Evolutionary conservation across 2,797 vertebrate species (phyloP).

Genomic region (Poeciliopsis gracilis): DNA sequence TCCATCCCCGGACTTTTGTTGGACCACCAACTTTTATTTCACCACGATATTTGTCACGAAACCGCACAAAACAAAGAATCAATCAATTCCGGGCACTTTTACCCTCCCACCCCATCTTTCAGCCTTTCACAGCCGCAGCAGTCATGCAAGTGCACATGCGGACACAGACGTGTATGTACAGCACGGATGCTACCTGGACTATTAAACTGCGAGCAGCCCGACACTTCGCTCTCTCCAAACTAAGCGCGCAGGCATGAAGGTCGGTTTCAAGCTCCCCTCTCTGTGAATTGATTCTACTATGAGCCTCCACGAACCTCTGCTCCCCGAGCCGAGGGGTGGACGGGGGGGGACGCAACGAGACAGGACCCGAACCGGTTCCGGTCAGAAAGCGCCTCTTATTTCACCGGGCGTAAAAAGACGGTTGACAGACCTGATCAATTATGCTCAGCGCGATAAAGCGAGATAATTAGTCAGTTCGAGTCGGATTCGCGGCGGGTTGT

Average conservation of each 20-base stretch:
- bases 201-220: conserved; percentile 81
- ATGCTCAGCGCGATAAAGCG: not conserved
- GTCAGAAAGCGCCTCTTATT: not conserved
- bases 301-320: conserved; percentile 78
- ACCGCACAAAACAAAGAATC: conserved; percentile 50
- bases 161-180: conserved; percentile 74
- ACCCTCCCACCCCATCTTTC: not conserved
- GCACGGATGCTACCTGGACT: conserved; percentile 83
- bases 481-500: not conserved
- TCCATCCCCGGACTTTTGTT: conserved; percentile 39
- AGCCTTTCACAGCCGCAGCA: conserved; percentile 43
- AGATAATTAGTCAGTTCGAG: accelerated
- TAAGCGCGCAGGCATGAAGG: conserved; percentile 73
- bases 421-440: accelerated
- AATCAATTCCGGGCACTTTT: conserved; percentile 55
- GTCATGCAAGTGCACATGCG: conserved; percentile 67
- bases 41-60: conserved; percentile 55
- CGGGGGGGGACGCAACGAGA: conserved; percentile 32
- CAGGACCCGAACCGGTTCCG: not conserved
- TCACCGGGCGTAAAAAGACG: not conserved
- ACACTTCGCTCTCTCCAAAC: conserved; percentile 79
- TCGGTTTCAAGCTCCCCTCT: conserved; percentile 87
- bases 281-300: conserved; percentile 90
- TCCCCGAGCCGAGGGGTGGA: conserved; percentile 45
- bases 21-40: conserved; percentile 65